Conservation (phyloP, 2,888 invertebrate species). For the Hyposoter dolosus region DNA sequence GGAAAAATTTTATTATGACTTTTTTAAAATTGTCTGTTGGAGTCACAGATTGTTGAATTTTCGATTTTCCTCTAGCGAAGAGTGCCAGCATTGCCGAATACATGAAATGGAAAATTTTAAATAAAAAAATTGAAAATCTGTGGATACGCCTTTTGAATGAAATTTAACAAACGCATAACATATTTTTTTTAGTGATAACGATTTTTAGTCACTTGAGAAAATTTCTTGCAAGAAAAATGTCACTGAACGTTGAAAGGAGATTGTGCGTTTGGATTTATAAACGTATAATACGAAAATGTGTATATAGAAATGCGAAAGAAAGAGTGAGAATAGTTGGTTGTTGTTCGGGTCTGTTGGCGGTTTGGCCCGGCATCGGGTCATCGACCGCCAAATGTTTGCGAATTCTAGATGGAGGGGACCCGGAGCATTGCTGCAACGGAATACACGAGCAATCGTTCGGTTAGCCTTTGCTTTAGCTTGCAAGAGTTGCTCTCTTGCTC, state of each 20-base stretch:
- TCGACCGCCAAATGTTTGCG: constrained; percentile 83
- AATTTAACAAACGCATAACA: background rate
- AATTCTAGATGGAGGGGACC: constrained; percentile 74
- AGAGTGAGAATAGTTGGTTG: constrained; percentile 79
- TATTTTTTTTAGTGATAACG: background rate
- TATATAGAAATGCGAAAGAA: constrained; percentile 50
- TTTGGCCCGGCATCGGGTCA: constrained; percentile 81
- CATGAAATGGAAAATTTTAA: background rate
- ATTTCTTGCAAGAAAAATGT: background rate
- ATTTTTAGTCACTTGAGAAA: background rate
- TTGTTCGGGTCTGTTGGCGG: constrained; percentile 79
- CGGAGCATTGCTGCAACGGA: constrained; percentile 60
- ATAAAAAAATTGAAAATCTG: background rate
- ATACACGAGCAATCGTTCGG: constrained; percentile 41
- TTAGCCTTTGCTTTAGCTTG: constrained; percentile 57
- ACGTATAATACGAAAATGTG: constrained; percentile 34
- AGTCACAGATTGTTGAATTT: background rate
- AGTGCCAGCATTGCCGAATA: background rate
- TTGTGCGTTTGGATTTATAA: background rate
- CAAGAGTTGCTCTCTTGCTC: constrained; percentile 56
- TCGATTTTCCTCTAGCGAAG: background rate
- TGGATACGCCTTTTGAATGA: background rate
- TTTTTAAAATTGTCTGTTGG: background rate
- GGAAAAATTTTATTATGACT: background rate
- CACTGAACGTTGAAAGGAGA: background rate